phyloP scores from a whole-genome alignment of 2,797 vertebrate species.

The Caiman crocodilus region DNA sequence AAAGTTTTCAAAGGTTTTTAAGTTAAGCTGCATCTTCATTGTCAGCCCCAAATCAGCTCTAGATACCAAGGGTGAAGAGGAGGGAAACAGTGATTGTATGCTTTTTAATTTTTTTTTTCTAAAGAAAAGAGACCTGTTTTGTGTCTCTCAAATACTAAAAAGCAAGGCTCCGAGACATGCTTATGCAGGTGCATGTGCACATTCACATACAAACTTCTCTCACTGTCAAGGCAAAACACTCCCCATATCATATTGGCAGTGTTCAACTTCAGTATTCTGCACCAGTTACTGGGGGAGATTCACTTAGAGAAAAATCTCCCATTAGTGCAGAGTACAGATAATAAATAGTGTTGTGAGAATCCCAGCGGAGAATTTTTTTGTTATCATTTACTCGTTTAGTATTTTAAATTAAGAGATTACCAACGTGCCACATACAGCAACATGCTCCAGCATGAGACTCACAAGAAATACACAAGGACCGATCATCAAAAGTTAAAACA shows the following conservation, averaged over 20 bases:
- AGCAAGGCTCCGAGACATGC: conserved; percentile 13
- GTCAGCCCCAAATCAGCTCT: not conserved
- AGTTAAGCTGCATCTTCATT: conserved; percentile 30
- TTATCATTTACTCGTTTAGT: conserved; percentile 13
- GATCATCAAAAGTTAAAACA: conserved; percentile 28
- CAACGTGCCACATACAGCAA: conserved; percentile 50
- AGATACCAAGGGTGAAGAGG: conserved; percentile 39
- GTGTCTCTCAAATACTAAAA: not conserved
- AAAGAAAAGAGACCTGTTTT: not conserved
- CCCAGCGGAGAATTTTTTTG: not conserved
- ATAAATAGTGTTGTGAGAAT: conserved; percentile 10
- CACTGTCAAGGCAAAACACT: not conserved
- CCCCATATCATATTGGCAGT: not conserved
- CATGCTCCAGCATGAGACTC: conserved; percentile 47
- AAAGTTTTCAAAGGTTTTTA: conserved; percentile 68
- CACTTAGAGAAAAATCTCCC: not conserved
- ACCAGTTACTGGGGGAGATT: not conserved
- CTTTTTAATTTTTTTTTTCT: not conserved
- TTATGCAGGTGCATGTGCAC: no score
- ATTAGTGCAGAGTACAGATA: conserved; percentile 7
- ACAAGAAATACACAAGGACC: conserved; percentile 11
- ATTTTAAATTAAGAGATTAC: conserved; percentile 11
- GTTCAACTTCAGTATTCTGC: conserved; percentile 6
- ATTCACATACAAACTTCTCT: conserved; percentile 2
- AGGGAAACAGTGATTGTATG: not conserved